These are phyloP conservation scores for Ptycholaimellus sp. DNA, from an alignment of 2,888 invertebrate species.

Conservation along the genomic window DNA sequence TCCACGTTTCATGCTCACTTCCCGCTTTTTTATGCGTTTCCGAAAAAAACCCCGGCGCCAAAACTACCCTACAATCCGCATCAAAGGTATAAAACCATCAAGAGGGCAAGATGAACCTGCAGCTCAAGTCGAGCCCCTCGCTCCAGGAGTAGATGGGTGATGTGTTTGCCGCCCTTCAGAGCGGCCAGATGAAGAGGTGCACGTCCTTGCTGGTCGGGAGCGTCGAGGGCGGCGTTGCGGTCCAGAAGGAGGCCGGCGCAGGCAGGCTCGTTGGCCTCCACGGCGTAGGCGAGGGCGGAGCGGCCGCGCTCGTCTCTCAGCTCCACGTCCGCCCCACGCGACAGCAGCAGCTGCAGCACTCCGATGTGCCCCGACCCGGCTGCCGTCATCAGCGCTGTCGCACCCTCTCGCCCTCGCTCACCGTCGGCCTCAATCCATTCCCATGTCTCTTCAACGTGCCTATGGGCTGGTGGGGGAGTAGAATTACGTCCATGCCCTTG, in stretches of 20 bases:
- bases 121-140: too few species aligned
- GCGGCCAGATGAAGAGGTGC: constrained; percentile 70
- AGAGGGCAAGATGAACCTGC: too few species aligned
- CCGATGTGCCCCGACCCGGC: constrained; percentile 70
- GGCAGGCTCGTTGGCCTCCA: constrained; percentile 52
- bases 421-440: too few species aligned
- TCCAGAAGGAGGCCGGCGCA: constrained; percentile 52
- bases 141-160: too few species aligned
- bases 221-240: constrained; percentile 53
- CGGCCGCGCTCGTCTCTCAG: constrained; percentile 61
- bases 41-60: too few species aligned
- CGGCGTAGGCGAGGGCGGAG: constrained; percentile 69
- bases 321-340: constrained; percentile 52
- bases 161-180: constrained; percentile 32
- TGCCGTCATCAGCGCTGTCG: constrained; percentile 62
- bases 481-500: constrained; percentile 31
- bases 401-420: constrained; percentile 46
- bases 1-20: too few species aligned
- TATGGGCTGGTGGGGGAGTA: too few species aligned
- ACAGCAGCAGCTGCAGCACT: constrained; percentile 59
- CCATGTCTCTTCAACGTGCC: too few species aligned
- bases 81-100: too few species aligned
- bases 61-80: too few species aligned
- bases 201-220: constrained; percentile 57
- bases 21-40: too few species aligned